Percentiles rank a stretch among this genome's conserved stretches.
phyloP scores from a whole-genome alignment of 2,797 vertebrate genomes.

The Sebastes steindachneri region DNA sequence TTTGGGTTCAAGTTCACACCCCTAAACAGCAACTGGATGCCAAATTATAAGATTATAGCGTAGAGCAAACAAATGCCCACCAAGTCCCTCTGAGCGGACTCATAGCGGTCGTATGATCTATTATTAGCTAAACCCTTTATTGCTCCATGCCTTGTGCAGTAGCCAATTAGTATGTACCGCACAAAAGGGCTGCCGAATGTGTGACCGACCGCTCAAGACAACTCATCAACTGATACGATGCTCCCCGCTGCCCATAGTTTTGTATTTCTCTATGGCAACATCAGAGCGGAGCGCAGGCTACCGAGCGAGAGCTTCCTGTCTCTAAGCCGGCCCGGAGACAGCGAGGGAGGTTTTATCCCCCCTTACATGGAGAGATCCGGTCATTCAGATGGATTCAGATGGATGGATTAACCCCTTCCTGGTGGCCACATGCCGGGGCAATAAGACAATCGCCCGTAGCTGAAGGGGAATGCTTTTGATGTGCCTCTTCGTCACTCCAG shows the following conservation, averaged over 20 bases:
- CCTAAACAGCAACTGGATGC: slow-evolving; percentile 19
- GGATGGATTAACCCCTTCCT: slow-evolving; percentile 67
- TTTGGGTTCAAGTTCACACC: slow-evolving; percentile 27
- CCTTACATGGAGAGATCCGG: slow-evolving; percentile 51
- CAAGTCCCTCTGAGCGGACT: slow-evolving; percentile 16
- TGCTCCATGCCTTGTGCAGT: slow-evolving; percentile 10
- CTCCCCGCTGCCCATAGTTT: slow-evolving; percentile 38
- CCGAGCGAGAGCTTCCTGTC: slow-evolving; percentile 56
- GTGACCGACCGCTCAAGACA: slow-evolving; percentile 41
- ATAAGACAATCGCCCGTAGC: slow-evolving; percentile 37
- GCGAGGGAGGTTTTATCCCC: slow-evolving; percentile 44
- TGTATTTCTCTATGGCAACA: slow-evolving; percentile 69
- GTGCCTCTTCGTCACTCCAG: slow-evolving; percentile 26
- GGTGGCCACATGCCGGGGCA: slow-evolving; percentile 52
- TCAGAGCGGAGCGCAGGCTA: slow-evolving; percentile 20
- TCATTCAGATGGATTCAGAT: slow-evolving; percentile 58
- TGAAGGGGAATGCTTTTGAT: slow-evolving; percentile 68
- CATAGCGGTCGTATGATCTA: slow-evolving; percentile 9
- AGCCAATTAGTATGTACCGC: slow-evolving; percentile 34
- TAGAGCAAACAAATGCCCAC: slow-evolving; percentile 32
- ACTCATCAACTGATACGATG: slow-evolving; percentile 23
- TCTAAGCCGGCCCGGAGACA: slow-evolving; percentile 52
- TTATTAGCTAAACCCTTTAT: slow-evolving; percentile 38
- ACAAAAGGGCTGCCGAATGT: slow-evolving; percentile 38
- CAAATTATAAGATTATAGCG: slow-evolving; percentile 45